These are phyloP conservation scores for Anarrhichthys ocellatus DNA, from an alignment of 2,113 vertebrate species.

Conservation along the genomic window DNA sequence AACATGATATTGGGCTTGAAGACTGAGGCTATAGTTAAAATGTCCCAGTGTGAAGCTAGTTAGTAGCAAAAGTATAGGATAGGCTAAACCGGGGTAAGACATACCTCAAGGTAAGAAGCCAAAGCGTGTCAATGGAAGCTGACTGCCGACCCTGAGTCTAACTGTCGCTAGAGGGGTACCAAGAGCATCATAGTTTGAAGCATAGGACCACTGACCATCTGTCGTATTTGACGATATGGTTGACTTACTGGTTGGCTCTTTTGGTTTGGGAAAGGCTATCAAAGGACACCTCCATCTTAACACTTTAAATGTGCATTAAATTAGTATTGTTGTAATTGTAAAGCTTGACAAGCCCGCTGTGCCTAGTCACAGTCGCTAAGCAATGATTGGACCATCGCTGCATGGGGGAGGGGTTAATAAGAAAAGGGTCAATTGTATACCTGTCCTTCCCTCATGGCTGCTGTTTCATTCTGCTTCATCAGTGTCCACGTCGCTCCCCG, in stretches of 20 bases:
- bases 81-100: background rate
- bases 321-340: constrained; percentile 2
- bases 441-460: background rate
- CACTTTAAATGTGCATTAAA: background rate
- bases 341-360: constrained; percentile 11
- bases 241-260: background rate
- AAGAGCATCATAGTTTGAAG: background rate
- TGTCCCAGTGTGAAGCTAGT: background rate
- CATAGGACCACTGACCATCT: background rate
- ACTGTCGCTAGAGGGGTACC: background rate
- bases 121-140: background rate
- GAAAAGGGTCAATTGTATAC: background rate
- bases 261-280: background rate
- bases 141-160: too few relatives aligned
- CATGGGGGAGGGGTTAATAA: constrained; percentile 11
- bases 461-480: constrained; percentile 2
- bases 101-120: background rate
- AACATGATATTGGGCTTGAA: background rate
- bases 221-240: background rate
- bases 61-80: background rate
- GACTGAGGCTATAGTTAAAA: background rate
- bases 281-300: background rate
- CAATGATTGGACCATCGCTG: background rate
- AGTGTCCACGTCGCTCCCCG: background rate
- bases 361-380: constrained; percentile 9